Conservation (phyloP, 2,888 invertebrate genomes). For the Diplolepis rosae region DNA sequence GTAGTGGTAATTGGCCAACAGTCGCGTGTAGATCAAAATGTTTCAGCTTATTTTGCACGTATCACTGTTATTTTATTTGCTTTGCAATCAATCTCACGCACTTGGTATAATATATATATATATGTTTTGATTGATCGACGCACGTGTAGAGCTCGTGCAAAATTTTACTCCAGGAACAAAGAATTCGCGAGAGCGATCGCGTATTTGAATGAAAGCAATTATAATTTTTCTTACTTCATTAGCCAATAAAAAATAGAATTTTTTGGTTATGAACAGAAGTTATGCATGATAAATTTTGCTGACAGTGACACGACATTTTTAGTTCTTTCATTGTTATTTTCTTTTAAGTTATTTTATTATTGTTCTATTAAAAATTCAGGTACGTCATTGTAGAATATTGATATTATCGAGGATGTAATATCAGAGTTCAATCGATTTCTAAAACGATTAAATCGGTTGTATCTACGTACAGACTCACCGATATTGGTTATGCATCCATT, state of each 20-base stretch:
- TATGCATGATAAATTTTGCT: not conserved
- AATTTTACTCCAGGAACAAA: not conserved
- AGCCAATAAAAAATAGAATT: not conserved
- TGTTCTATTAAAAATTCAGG: not conserved
- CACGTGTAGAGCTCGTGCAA: not conserved
- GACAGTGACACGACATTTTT: slow-evolving; percentile 18
- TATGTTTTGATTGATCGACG: not conserved
- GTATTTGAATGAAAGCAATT: not conserved
- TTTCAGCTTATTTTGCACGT: not conserved
- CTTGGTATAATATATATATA: not conserved
- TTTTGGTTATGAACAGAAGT: not conserved
- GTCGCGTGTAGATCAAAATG: not conserved
- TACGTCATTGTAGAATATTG: not conserved
- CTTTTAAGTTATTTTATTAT: not conserved
- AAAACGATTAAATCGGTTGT: not conserved
- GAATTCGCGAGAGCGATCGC: not conserved
- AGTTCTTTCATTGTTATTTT: not conserved
- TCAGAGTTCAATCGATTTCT: not conserved
- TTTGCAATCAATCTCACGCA: slow-evolving; percentile 8
- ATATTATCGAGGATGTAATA: not conserved
- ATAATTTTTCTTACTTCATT: not conserved
- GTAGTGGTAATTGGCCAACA: slow-evolving; percentile 40
- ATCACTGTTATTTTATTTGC: slow-evolving; percentile 7
- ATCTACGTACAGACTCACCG: slow-evolving; percentile 2
- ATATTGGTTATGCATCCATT: slow-evolving; percentile 6